A percentile compares a stretch with the other conserved stretches of the same genome.
These are phyloP conservation scores for Sapajus apella DNA, from an alignment of 2,113 vertebrate species.

Conservation along the genomic window DNA sequence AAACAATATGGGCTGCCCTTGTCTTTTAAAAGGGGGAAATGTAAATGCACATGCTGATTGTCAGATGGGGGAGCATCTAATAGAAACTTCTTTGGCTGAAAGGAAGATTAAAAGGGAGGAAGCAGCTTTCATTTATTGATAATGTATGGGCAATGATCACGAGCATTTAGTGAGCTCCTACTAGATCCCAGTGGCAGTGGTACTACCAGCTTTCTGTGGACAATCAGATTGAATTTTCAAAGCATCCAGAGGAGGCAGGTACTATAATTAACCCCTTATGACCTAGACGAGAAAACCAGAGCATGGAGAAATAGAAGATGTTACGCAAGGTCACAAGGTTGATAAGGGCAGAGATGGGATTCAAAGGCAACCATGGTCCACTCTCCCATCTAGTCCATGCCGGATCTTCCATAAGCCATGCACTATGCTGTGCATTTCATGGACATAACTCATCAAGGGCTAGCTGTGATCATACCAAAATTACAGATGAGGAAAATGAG, in stretches of 20 bases:
- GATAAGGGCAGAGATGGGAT: neutral
- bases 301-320: neutral
- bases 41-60: neutral
- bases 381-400: neutral
- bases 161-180: neutral
- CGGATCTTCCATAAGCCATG: accelerated
- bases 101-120: neutral
- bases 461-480: neutral
- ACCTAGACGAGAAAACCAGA: neutral
- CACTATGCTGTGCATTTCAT: accelerated
- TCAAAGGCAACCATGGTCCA: neutral
- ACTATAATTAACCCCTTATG: neutral
- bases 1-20: neutral
- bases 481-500: neutral
- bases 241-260: neutral
- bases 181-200: neutral
- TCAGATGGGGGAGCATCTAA: neutral
- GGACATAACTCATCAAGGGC: neutral
- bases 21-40: neutral
- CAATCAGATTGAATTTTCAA: neutral
- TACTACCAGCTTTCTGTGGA: accelerated
- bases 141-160: too few relatives aligned
- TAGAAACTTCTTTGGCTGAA: neutral
- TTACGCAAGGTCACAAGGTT: neutral
- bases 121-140: neutral